Base-by-base conservation (phyloP, 2,113 vertebrate genomes). In the Festucalex cinctus region DNA sequence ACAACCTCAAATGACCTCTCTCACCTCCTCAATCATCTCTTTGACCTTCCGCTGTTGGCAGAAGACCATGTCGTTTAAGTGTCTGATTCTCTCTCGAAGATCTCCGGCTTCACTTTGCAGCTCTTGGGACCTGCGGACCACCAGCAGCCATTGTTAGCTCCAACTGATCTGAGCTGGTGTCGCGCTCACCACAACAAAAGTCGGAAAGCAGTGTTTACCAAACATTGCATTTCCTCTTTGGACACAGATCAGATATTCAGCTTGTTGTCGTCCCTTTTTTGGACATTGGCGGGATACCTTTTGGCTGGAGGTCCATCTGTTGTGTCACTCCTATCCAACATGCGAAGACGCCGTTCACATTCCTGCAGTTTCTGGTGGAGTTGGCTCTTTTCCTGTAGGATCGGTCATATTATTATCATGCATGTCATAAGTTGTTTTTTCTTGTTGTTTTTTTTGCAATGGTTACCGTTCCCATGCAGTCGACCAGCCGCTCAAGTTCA, bases 11-110 rank as follows among this genome's bases (percentile, higher is more conserved):
- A 61, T n/a, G 20, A 61, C 19, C 22, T 26, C 22, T 48, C 91
- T 93, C 70, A 98, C 97, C 94, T 99, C 97, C 80, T 98, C 96
- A 10, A 99, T 96, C 97, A 99, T 98, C 85, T 91, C 91, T 82
- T 98, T 98, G 86, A 99, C 95, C 73, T 99, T 99, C 86, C 95
- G 95, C 90, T 99, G 97, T 76, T 99, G 97, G 84, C 95, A 97
- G 78, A 97, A 95, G 63, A 99, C 96, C 97, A 99, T 98, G 81
- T 98, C 95, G 59, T 99, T 96, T 37, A 99, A 88, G 79, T 99
- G 97, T 68, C 92, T 93, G 90, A 99, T 99, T 61, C 97, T 85
- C 72, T 99, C 95, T 2, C 92, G 89, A 60, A 99, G 92, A 74
- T 93, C 93, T 51, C 88, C 89, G 0, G 92, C 89, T n/a, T 92